Base-by-base conservation (phyloP, 1,140 invertebrate species). In the Dinothrombium tinctorium region DNA sequence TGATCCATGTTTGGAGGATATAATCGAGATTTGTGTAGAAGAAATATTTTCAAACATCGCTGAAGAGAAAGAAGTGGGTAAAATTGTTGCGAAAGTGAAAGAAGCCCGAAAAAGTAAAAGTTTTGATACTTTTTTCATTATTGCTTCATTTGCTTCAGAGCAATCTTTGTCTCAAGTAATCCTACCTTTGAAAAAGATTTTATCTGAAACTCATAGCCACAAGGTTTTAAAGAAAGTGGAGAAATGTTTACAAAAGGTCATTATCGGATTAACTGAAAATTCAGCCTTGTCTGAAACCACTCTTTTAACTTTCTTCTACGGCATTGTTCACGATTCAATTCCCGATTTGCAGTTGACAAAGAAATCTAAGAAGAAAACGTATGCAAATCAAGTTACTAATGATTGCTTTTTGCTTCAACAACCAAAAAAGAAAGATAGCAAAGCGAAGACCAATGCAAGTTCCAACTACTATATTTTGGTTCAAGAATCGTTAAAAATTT, bases 31-130 rank as follows among this genome's bases (percentile, higher is more conserved):
- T 9, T 86, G 79, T 44, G 72, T 74, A 36, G 69, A 77, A 43
- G 87, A 94, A 60, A 59, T 92, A 11, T 92, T 92, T 59, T 83
- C 83, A 1, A 63, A 71, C 28, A 63, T 76, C 1, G 71, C 74
- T 0, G 86, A 92, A 57, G 87, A 94, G 58, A 94, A 94, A 59
- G 78, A 87, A 59, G 69, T 92, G 0, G 66, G 68, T 1, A 76
- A 79, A 49, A 75, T 92, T 24, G 69, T 71, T 6, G 68, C 65
- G 15, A 84, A 86, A 58, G 44, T 61, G 11, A 59, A 63, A 48
- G 69, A 71, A 54, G 68, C 66, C 1, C 58, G 61, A 42, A 58
- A 53, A 24, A 56, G 56, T n/a, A 92, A 84, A 58, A 84, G 80
- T 52, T 87, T 72, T 47, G 71, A 84, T 14, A 82, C 80, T 0